Evolutionary conservation across 2,888 invertebrate genomes (phyloP), one percentile per base, ranked within the genome.

Genomic region (Rhagonycha fulva): DNA sequence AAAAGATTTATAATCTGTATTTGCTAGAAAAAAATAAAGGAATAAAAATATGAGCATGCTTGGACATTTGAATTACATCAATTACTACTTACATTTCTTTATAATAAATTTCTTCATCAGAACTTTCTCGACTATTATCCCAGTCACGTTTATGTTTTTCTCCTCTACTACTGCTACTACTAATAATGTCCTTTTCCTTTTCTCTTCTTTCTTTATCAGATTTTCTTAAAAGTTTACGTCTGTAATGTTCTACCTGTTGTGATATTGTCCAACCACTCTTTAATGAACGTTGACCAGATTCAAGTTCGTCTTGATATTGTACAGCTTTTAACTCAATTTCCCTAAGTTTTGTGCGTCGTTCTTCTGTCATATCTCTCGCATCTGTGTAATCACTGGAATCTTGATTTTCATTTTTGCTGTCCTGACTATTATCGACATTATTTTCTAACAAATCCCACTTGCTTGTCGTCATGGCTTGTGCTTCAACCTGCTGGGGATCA

Each of bases 261-360:
- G 91, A 88, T 79, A 96, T 89, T 9, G 93, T 91, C 91, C 95
- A 94, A 7, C 93, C 95, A 69, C 92, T 87, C 82, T 95, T 94
- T 23, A 94, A 86, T 47, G 91, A 90, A 76, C 94, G 90, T 83
- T 92, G 91, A 0, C 98, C 98, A 3, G 94, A 93, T 89, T 98
- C 98, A 82, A 98, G 88, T 87, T 98, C 98, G 89, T 98, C 98
- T 88, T 97, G 97, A 90, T 97, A 98, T 86, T 96, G 95, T 89
- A 98, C 92, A 71, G 96, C 96, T 89, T 97, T 96, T 81, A 98
- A 93, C 89, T 99, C 99, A 83, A 99, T 96, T 87, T 98, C 98
- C 24, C 98, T 91, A 75, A 96, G 88, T 84, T 93, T 92, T 80
- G 90, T 91, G 67, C 96, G 92, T 82, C 93, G 91, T 84, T 94